Conservation (phyloP, 2,797 vertebrate species). For the Acanthiza pusilla region DNA sequence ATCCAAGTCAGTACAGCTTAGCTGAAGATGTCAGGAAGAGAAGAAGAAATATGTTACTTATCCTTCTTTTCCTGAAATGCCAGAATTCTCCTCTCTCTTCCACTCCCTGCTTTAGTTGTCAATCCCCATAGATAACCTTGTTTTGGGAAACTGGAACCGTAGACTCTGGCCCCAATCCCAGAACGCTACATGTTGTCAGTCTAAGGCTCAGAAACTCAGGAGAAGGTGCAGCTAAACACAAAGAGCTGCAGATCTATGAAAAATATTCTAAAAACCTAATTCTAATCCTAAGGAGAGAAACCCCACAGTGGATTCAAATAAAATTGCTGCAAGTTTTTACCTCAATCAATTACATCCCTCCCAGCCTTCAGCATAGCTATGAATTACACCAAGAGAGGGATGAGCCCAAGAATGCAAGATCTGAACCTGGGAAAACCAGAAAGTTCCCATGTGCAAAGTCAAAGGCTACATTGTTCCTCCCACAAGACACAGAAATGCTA, state of each 20-base stretch:
- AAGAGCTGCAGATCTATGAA: not conserved
- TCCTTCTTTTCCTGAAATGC: not conserved
- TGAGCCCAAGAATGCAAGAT: not conserved
- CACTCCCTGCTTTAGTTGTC: not conserved
- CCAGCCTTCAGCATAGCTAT: not conserved
- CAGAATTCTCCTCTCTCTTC: not conserved
- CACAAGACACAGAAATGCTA: not conserved
- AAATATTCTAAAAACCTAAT: not conserved
- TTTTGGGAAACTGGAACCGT: not conserved
- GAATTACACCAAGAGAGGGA: not conserved
- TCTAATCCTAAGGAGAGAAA: not conserved
- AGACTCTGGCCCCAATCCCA: not conserved
- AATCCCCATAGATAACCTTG: not conserved
- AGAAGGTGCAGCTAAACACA: not conserved
- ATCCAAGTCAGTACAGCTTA: conserved; percentile 86
- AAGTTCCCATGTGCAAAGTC: not conserved
- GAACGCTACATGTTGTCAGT: not conserved
- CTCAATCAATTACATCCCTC: not conserved
- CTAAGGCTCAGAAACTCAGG: not conserved
- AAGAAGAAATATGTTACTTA: not conserved
- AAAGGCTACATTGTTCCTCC: not conserved
- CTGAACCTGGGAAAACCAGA: not conserved
- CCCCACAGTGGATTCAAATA: not conserved
- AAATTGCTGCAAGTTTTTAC: not conserved
- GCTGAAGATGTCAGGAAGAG: conserved; percentile 66